Evolutionary conservation across 2,113 vertebrate species (phyloP), one percentile per base, ranked within the genome.

Genomic region (Calyptomena viridis): DNA sequence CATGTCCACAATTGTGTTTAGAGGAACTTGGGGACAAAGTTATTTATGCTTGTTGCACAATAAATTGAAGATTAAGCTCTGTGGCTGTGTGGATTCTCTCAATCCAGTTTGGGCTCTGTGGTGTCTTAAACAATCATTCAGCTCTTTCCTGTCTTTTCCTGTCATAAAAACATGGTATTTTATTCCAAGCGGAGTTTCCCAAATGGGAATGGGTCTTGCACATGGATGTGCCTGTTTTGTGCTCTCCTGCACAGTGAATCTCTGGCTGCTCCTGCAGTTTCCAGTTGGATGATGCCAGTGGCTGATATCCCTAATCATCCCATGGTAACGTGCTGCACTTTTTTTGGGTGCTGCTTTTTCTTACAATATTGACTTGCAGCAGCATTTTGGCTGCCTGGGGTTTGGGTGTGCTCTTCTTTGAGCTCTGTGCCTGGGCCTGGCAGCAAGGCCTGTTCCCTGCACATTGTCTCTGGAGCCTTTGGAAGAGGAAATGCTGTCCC

Each of bases 1-100:
- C 10, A 0, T 50, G 60, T 86, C 76, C 72, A 2, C 81, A 66
- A 37, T 20, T 19, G 46, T 85, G 39, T 93, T 81, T 6, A 49
- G 72, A 77, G 31, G 39, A 58, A n/a, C 25, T 25, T 7, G 56
- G 86, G 50, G 80, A 50, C 44, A 59, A 68, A 17, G 55, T 60
- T 67, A 6, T 15, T 82, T 46, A 31, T 18, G 37, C 63, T 80
- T 84, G 47, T 91, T 84, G 94, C 91, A 68, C 90, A 96, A 96
- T 97, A 97, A 97, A 96, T 31, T 14, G 33, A 46, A 84, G 66
- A 75, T 89, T 18, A 67, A 58, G 52, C 62, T 87, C 67, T 55
- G 56, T 47, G 71, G 30, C 84, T 52, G 76, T n/a, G 81, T 91
- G 68, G 21, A 3, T 63, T 87, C 42, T 83, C 58, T 85, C 3